Evolutionary conservation across 2,888 invertebrate species (phyloP).

Genomic region (Thecocarcelia acutangulata): DNA sequence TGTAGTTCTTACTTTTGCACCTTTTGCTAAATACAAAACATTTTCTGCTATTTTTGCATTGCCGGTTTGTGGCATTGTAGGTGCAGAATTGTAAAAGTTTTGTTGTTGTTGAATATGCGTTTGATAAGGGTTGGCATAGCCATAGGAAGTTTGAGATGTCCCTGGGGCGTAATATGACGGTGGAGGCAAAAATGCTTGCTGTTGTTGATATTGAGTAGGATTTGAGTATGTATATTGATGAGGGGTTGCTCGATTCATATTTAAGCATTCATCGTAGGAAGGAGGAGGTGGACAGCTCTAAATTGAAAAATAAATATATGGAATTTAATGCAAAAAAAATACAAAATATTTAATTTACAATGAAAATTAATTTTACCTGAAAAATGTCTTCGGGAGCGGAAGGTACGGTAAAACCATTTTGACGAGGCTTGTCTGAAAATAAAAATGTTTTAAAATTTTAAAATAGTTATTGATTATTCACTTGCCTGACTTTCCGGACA

Average conservation of each 20-base stretch:
- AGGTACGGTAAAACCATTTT: not conserved
- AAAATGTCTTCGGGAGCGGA: constrained; percentile 30
- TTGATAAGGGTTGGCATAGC: constrained; percentile 64
- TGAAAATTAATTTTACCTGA: constrained; percentile 21
- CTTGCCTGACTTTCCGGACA: constrained; percentile 42
- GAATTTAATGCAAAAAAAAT: no score
- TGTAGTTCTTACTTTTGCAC: constrained; percentile 74
- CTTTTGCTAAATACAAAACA: constrained; percentile 73
- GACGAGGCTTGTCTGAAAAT: constrained; percentile 29
- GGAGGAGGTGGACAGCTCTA: constrained; percentile 78
- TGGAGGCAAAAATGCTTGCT: constrained; percentile 45
- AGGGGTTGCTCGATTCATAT: constrained; percentile 64
- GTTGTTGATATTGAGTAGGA: constrained; percentile 35
- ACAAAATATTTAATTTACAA: no score
- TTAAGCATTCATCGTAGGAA: constrained; percentile 79
- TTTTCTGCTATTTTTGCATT: constrained; percentile 24
- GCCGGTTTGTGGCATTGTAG: not conserved
- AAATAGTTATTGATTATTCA: not conserved
- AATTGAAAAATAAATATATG: not conserved
- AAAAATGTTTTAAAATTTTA: not conserved
- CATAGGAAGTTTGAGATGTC: constrained; percentile 35
- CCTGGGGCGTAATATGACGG: constrained; percentile 33
- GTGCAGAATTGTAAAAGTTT: constrained; percentile 51
- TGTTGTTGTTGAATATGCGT: constrained; percentile 66
- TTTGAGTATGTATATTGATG: constrained; percentile 33